These are phyloP conservation scores for Scolopax rusticola DNA, from an alignment of 2,797 vertebrate species.

Conservation along the genomic window DNA sequence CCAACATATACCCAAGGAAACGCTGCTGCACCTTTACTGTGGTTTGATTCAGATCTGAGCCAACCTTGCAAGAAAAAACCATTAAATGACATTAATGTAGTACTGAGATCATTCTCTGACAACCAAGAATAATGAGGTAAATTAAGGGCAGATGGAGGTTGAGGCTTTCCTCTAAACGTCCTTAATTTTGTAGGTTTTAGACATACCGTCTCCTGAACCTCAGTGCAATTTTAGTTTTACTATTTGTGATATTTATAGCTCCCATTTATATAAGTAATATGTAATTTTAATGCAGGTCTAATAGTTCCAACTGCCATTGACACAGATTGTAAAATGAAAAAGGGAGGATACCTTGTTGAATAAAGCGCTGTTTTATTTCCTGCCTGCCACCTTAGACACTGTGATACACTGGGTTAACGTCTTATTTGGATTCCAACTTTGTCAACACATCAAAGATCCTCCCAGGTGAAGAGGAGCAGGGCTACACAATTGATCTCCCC, in stretches of 20 bases:
- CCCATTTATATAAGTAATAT: slow-evolving; percentile 56
- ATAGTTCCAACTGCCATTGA: slow-evolving; percentile 36
- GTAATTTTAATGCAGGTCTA: slow-evolving; percentile 64
- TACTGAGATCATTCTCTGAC: slow-evolving; percentile 30
- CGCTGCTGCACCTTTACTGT: neutral
- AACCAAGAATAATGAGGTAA: slow-evolving; percentile 49
- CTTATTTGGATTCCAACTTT: slow-evolving; percentile 30
- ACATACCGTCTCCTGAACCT: slow-evolving; percentile 13
- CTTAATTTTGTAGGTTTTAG: slow-evolving; percentile 56
- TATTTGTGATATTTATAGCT: slow-evolving; percentile 70
- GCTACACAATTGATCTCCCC: slow-evolving; percentile 58
- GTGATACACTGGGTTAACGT: neutral
- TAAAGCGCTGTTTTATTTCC: slow-evolving; percentile 8
- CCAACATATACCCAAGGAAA: neutral
- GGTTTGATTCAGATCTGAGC: neutral
- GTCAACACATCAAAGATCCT: slow-evolving; percentile 17
- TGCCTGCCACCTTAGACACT: neutral
- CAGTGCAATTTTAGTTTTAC: slow-evolving; percentile 21
- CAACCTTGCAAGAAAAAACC: slow-evolving; percentile 21
- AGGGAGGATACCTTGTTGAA: neutral
- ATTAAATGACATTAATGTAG: neutral
- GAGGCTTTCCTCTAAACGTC: slow-evolving; percentile 41
- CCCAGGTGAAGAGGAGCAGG: slow-evolving; percentile 43
- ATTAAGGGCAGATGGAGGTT: slow-evolving; percentile 47
- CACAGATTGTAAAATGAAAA: slow-evolving; percentile 43